Conservation (phyloP, 1,140 invertebrate species). For the Eubasilissa regina region DNA sequence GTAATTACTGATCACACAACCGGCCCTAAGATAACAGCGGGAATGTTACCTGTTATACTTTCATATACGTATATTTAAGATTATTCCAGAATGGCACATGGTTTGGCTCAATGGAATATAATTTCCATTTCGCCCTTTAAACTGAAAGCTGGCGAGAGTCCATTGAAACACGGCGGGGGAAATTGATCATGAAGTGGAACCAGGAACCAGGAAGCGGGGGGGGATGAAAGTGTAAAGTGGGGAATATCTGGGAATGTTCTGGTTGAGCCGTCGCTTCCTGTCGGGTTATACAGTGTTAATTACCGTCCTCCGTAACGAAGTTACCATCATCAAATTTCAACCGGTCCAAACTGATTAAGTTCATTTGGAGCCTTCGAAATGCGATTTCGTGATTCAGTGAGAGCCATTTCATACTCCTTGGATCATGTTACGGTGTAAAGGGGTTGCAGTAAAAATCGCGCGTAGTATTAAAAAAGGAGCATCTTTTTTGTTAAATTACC, state of each 20-base stretch:
- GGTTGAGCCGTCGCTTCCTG: not conserved
- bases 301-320: not conserved
- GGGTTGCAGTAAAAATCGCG: no score
- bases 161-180: slow-evolving; percentile 29
- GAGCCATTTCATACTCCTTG: no score
- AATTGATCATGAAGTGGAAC: slow-evolving; percentile 34
- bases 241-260: slow-evolving; percentile 11
- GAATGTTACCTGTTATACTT: no score
- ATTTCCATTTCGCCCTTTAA: slow-evolving; percentile 21
- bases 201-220: not conserved
- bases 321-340: not conserved
- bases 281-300: not conserved
- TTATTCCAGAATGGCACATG: not conserved
- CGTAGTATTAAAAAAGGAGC: no score
- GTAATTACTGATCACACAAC: no score
- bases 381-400: no score
- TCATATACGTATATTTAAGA: no score
- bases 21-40: no score
- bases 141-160: slow-evolving; percentile 33
- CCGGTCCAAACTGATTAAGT: not conserved
- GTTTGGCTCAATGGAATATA: not conserved
- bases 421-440: no score
- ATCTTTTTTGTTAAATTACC: no score
- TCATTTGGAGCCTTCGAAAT: no score
- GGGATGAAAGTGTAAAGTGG: not conserved